Conservation (phyloP, 2,888 invertebrate genomes). For the Agrotis segetum region DNA sequence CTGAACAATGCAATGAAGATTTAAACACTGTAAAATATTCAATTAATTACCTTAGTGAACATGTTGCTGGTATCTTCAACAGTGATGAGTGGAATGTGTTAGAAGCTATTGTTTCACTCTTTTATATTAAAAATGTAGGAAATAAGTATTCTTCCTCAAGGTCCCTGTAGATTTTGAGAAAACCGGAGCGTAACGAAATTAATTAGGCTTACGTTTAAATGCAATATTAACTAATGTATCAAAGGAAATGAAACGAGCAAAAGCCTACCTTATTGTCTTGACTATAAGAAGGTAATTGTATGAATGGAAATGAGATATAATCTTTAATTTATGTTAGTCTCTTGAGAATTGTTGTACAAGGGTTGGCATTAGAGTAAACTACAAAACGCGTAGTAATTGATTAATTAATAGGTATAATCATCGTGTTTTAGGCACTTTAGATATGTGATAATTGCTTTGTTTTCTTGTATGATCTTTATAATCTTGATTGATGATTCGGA, state of each 20-base stretch:
- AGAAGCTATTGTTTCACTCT: conserved; percentile 76
- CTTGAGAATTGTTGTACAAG: conserved; percentile 61
- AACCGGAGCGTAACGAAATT: conserved; percentile 81
- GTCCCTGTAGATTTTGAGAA: conserved; percentile 76
- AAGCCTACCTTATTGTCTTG: conserved; percentile 44
- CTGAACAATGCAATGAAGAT: conserved; percentile 37
- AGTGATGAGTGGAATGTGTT: conserved; percentile 77
- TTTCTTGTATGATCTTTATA: not conserved
- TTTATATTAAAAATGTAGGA: conserved; percentile 81
- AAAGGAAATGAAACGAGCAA: conserved; percentile 35
- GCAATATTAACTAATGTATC: conserved; percentile 66
- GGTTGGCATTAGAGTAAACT: conserved; percentile 56
- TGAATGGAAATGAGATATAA: conserved; percentile 48
- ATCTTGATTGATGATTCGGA: not conserved
- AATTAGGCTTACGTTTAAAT: conserved; percentile 73
- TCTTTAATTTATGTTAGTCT: conserved; percentile 54
- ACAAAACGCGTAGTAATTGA: conserved; percentile 52
- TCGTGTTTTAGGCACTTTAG: conserved; percentile 4
- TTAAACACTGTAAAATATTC: conserved; percentile 50
- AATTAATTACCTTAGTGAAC: conserved; percentile 82
- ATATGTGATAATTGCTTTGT: conserved; percentile 27
- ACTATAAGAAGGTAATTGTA: conserved; percentile 16
- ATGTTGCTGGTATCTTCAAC: conserved; percentile 77
- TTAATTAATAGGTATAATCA: conserved; percentile 25
- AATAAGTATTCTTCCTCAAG: conserved; percentile 77